These are phyloP conservation scores for Nyctereutes procyonoides DNA, from an alignment of 2,113 vertebrate species.

Conservation along the genomic window DNA sequence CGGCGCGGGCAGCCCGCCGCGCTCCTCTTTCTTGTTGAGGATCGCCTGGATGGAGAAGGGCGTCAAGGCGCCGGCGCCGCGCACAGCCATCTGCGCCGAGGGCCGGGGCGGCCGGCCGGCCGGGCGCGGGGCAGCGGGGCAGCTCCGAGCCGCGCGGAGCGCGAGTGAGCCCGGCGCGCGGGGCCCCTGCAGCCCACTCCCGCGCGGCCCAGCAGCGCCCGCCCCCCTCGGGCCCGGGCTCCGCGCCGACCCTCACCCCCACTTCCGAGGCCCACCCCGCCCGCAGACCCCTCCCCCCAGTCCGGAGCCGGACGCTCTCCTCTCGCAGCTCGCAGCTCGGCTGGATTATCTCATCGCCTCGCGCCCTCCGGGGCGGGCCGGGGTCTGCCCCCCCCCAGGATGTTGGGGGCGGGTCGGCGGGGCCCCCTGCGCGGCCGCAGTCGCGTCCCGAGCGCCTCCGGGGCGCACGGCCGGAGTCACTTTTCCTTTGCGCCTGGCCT, in stretches of 20 bases:
- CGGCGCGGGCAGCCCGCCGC: constrained; percentile 60
- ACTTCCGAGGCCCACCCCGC: constrained; percentile 51
- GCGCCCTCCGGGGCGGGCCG: constrained; percentile 15
- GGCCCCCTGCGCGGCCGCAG: constrained; percentile 24
- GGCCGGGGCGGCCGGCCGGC: constrained; percentile 49
- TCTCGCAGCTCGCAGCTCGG: constrained; percentile 51
- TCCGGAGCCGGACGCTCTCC: background rate
- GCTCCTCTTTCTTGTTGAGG: constrained; percentile 94
- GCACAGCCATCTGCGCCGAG: constrained; percentile 90
- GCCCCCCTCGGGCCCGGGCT: constrained; percentile 51
- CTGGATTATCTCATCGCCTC: constrained; percentile 66
- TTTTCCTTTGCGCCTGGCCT: constrained; percentile 20
- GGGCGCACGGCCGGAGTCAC: constrained; percentile 50
- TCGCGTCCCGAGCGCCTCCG: background rate
- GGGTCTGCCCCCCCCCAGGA: constrained; percentile 41
- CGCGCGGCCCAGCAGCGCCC: constrained; percentile 39
- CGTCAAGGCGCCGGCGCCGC: constrained; percentile 89
- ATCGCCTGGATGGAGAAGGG: constrained; percentile 98
- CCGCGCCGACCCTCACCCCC: constrained; percentile 61
- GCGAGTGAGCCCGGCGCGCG: background rate
- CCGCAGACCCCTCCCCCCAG: background rate
- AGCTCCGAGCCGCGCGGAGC: constrained; percentile 44
- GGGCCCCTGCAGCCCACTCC: constrained; percentile 56
- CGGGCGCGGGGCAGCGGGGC: background rate
- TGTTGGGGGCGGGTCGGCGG: background rate